Evolutionary conservation across 2,888 invertebrate species (phyloP).

Genomic region (Ephialtes manifestator): DNA sequence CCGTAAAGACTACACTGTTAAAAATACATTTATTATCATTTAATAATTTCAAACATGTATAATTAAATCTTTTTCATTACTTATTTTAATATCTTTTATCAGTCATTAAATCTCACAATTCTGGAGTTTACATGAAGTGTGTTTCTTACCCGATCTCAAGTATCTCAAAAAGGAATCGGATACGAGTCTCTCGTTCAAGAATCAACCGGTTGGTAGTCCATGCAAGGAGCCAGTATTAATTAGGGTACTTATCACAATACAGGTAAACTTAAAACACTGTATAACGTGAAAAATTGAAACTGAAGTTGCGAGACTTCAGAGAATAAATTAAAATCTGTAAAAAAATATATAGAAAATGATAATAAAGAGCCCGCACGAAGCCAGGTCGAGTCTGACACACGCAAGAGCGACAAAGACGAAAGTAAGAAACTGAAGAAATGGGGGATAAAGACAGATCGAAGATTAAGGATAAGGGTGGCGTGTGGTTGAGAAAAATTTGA

Average conservation of each 20-base stretch:
- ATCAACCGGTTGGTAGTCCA: not conserved
- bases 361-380: not conserved
- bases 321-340: not conserved
- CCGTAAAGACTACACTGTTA: too few relatives aligned
- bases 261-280: not conserved
- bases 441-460: constrained; percentile 17
- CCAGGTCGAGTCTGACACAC: constrained; percentile 9
- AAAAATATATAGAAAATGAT: constrained; percentile 4
- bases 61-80: not conserved
- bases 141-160: not conserved
- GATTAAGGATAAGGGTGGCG: constrained; percentile 41
- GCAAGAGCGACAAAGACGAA: not conserved
- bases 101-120: not conserved
- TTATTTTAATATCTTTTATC: not conserved
- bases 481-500: constrained; percentile 39
- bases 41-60: not conserved
- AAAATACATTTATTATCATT: too few relatives aligned
- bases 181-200: not conserved
- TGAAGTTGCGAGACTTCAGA: not conserved
- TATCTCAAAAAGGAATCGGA: not conserved
- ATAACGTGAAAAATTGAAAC: not conserved
- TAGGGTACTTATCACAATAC: not conserved
- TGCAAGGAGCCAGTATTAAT: not conserved
- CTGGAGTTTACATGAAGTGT: not conserved
- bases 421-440: not conserved